Evolutionary conservation across 2,888 invertebrate genomes (phyloP).

Genomic region (Brachyopa scutellaris): DNA sequence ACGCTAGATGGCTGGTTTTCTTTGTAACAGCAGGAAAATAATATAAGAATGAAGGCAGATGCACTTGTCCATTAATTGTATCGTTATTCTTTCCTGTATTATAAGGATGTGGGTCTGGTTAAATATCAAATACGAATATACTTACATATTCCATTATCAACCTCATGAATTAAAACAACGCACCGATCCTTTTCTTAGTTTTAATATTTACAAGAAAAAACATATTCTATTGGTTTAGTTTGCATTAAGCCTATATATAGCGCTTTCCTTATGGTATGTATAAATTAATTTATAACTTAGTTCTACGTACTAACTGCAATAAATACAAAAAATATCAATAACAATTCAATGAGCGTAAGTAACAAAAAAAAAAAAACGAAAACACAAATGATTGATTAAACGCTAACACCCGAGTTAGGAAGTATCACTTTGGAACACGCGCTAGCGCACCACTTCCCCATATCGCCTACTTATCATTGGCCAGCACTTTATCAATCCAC

Average conservation of each 20-base stretch:
- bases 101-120: no score
- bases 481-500: slow-evolving; percentile 93
- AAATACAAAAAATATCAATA: slow-evolving; percentile 54
- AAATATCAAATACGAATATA: no score
- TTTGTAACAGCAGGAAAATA: no score
- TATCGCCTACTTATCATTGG: slow-evolving; percentile 79
- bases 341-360: slow-evolving; percentile 22
- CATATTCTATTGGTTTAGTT: background rate
- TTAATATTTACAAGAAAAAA: slow-evolving; percentile 52
- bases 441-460: background rate
- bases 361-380: slow-evolving; percentile 23
- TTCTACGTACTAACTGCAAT: slow-evolving; percentile 43
- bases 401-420: slow-evolving; percentile 71
- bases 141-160: no score
- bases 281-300: slow-evolving; percentile 23
- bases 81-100: no score
- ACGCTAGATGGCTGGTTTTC: no score
- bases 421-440: slow-evolving; percentile 65
- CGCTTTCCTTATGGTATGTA: background rate
- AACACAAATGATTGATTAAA: slow-evolving; percentile 57
- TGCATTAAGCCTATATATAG: slow-evolving; percentile 8
- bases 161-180: slow-evolving; percentile 1
- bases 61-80: no score
- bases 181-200: background rate
- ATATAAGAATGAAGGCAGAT: no score